Evolutionary conservation across 2,888 invertebrate species (phyloP).

Genomic region (Anticlea derivata): DNA sequence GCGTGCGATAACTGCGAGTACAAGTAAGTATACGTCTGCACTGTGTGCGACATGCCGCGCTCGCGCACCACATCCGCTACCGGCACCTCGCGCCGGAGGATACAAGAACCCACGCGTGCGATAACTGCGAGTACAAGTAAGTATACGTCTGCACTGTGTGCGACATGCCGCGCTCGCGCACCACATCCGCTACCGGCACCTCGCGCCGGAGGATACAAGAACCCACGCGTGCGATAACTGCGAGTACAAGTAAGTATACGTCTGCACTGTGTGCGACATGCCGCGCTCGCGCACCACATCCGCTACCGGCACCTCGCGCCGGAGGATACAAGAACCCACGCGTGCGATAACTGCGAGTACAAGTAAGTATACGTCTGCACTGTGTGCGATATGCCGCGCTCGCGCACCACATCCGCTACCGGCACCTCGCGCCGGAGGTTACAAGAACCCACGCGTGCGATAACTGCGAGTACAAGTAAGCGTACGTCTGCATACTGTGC

Average conservation of each 20-base stretch:
- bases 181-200: constrained; percentile 92
- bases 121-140: constrained; percentile 54
- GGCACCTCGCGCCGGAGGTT: constrained; percentile 85
- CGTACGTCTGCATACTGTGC: constrained; percentile 93
- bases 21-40: constrained; percentile 88
- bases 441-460: constrained; percentile 85
- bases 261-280: constrained; percentile 96
- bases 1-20: constrained; percentile 68
- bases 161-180: constrained; percentile 91
- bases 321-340: constrained; percentile 84
- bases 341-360: constrained; percentile 67
- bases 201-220: constrained; percentile 81
- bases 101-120: constrained; percentile 84
- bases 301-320: constrained; percentile 88
- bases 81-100: constrained; percentile 85
- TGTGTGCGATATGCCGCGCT: constrained; percentile 94
- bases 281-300: constrained; percentile 90
- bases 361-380: constrained; percentile 88
- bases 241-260: constrained; percentile 78
- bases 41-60: constrained; percentile 93
- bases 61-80: constrained; percentile 92
- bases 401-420: constrained; percentile 90
- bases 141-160: constrained; percentile 93
- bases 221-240: constrained; percentile 79
- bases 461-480: constrained; percentile 52